Evolutionary conservation across 2,888 invertebrate species (phyloP), one percentile per base, ranked within the genome.

Genomic region (Plebejus anna): DNA sequence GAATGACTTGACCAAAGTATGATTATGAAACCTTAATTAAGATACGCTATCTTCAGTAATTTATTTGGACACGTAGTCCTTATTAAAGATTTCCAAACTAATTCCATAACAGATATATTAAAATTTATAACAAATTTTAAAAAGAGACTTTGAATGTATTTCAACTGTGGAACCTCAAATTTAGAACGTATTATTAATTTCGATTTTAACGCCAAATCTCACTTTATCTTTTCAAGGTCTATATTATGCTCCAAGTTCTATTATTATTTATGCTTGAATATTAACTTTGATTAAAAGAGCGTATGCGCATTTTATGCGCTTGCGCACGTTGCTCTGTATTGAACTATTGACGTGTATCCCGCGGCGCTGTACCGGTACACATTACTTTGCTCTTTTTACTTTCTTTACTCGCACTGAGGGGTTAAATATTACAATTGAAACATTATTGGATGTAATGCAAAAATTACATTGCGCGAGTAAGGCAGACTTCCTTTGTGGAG

Each of bases 291-390:
- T 28, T 28, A 61, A 61, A 61, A 61, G 61, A 61, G 61, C 61
- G 9, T 11, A 1, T 28, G 28, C 11, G 28, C 28, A 28, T 28
- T n/a, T 13, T 59, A 66, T 32, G 66, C 66, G 66, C 16, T 66
- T 66, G 66, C 66, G 66, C 66, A 66, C 32, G 32, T 66, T 16
- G 66, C 16, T 66, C 13, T 66, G 36, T 66, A 66, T 66, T 36
- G 13, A 66, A 66, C 32, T 66, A 66, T 66, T 66, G 66, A 66
- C 66, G 66, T 66, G 32, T 36, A 66, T 66, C 66, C 66, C 66
- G 66, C 66, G 13, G 66, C 13, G 66, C 66, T 16, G 66, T 36
- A 11, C 66, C 28, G 32, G 66, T 36, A 16, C 32, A 66, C 66
- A 32, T 36, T 66, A 66, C 28, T 32, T 66, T 66, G 66, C 66